Conservation (phyloP, 2,797 vertebrate genomes). For the Anguilla megastoma region DNA sequence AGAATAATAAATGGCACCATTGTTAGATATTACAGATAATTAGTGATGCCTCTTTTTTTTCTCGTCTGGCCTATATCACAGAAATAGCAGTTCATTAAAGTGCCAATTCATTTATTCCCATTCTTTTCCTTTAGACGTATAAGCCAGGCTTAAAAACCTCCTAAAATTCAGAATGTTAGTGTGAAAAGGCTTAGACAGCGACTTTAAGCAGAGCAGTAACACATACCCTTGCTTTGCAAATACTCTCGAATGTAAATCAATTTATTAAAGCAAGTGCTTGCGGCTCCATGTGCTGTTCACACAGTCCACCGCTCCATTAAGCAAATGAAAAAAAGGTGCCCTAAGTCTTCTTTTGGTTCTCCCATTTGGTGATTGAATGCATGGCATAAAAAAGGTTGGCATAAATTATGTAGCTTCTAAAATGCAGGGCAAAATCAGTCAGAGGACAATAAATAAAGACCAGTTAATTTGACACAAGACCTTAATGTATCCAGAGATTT, state of each 20-base stretch:
- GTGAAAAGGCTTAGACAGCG: constrained; percentile 25
- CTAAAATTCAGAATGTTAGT: constrained; percentile 1
- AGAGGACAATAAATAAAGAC: constrained; percentile 57
- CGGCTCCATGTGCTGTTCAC: constrained; percentile 31
- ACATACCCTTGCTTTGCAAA: constrained; percentile 22
- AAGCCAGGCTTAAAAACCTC: constrained; percentile 11
- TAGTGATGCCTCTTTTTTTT: neutral
- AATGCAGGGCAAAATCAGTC: constrained; percentile 55
- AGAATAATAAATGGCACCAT: neutral
- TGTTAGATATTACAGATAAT: neutral
- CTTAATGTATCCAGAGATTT: constrained; percentile 30
- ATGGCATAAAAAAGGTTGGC: constrained; percentile 61
- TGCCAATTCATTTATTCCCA: neutral
- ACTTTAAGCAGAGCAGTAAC: constrained; percentile 21
- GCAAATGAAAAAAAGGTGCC: constrained; percentile 69
- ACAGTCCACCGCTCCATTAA: constrained; percentile 58
- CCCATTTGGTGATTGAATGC: constrained; percentile 58
- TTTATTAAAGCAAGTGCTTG: constrained; percentile 44
- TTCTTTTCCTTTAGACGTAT: neutral
- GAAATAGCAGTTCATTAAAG: neutral
- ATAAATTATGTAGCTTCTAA: constrained; percentile 62
- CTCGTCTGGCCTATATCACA: neutral
- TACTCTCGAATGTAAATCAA: constrained; percentile 30
- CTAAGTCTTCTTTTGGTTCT: constrained; percentile 51
- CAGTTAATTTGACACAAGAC: constrained; percentile 29